Conservation (phyloP, 2,797 vertebrate genomes). For the Pelodytes ibericus region DNA sequence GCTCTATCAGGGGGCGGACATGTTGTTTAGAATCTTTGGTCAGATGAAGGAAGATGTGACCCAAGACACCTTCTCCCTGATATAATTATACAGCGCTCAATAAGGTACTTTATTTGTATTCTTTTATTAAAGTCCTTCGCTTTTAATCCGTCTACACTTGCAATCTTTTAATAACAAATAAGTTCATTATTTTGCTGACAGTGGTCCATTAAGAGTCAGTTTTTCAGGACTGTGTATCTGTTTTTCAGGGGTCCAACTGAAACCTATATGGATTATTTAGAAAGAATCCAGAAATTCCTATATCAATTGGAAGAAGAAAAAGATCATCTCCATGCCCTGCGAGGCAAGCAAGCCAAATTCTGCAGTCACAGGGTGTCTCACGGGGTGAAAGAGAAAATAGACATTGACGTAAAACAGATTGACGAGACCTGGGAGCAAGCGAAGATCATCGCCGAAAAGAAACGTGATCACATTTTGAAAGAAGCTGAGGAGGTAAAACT, state of each 20-base stretch:
- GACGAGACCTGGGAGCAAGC: conserved; percentile 76
- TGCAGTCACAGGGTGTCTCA: conserved; percentile 66
- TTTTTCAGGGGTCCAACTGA: conserved; percentile 74
- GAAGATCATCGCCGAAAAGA: conserved; percentile 72
- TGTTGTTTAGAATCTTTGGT: too few relatives aligned
- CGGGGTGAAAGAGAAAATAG: conserved; percentile 71
- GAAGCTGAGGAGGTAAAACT: conserved; percentile 69
- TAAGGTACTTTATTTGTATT: too few relatives aligned
- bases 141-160: too few relatives aligned
- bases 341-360: conserved; percentile 68
- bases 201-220: too few relatives aligned
- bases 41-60: too few relatives aligned
- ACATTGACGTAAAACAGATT: conserved; percentile 72
- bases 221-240: neutral
- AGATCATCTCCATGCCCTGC: conserved; percentile 73
- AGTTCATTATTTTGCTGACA: too few relatives aligned
- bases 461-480: conserved; percentile 66
- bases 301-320: conserved; percentile 74
- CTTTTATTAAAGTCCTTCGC: too few relatives aligned
- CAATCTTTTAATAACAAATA: too few relatives aligned
- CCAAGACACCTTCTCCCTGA: too few relatives aligned
- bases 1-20: too few relatives aligned
- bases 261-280: conserved; percentile 72
- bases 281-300: conserved; percentile 73
- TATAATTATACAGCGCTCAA: too few relatives aligned